Evolutionary conservation across 2,888 invertebrate genomes (phyloP).

Genomic region (Machimus rusticus): DNA sequence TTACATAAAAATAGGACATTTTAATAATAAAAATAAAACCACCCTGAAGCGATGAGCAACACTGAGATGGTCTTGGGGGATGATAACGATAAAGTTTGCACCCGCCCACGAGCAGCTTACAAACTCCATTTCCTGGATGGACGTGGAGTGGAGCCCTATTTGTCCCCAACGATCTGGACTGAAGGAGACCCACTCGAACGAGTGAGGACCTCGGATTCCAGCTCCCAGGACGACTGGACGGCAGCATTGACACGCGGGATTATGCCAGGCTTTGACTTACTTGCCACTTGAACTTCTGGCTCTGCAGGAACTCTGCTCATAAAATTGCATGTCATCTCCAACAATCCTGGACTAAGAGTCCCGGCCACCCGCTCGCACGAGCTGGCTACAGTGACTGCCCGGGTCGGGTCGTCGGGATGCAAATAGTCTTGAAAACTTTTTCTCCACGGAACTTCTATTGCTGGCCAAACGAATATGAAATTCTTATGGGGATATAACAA

Average conservation of each 20-base stretch:
- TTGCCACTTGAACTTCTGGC: neutral
- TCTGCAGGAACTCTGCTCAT: neutral
- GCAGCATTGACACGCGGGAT: neutral
- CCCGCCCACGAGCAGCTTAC: neutral
- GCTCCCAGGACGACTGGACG: neutral
- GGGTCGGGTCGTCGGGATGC: too few species aligned
- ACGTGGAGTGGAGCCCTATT: neutral
- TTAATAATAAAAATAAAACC: neutral
- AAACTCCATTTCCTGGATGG: neutral
- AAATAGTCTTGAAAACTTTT: conserved; percentile 7
- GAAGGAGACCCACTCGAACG: neutral
- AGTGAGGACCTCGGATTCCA: neutral
- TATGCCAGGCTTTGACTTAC: neutral
- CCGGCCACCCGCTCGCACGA: neutral
- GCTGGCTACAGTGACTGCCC: neutral
- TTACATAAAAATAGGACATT: neutral
- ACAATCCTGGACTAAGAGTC: neutral
- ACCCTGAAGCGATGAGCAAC: neutral
- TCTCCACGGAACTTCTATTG: conserved; percentile 7
- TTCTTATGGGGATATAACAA: conserved; percentile 1
- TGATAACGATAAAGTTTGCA: neutral
- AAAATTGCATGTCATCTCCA: neutral
- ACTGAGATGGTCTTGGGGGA: neutral
- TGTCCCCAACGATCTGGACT: neutral
- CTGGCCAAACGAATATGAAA: conserved; percentile 13